Percentiles rank a stretch among this genome's conserved stretches.
These are phyloP conservation scores for Odontesthes bonariensis DNA, from an alignment of 2,113 vertebrate genomes.

Conservation along the genomic window DNA sequence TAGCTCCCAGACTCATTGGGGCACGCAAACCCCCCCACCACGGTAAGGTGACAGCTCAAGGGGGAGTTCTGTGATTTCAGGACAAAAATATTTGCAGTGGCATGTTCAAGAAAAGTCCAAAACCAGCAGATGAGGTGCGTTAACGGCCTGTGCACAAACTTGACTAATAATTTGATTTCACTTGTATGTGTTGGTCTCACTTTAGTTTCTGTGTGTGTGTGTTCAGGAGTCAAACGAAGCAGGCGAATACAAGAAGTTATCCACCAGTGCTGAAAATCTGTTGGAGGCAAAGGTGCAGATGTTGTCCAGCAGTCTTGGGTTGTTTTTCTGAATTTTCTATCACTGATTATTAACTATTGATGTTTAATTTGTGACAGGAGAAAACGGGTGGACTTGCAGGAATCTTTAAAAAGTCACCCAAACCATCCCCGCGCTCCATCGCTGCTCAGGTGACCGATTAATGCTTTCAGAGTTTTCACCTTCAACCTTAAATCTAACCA, in stretches of 20 bases:
- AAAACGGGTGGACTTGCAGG: slow-evolving; percentile 58
- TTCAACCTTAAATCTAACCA: too few relatives aligned
- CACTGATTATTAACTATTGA: background rate
- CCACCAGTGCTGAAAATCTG: slow-evolving; percentile 51
- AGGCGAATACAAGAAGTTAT: slow-evolving; percentile 21
- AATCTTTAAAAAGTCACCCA: slow-evolving; percentile 68
- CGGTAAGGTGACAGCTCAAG: too few relatives aligned
- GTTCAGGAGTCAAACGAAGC: slow-evolving; percentile 33
- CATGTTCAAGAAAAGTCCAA: slow-evolving; percentile 65
- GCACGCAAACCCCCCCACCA: too few relatives aligned
- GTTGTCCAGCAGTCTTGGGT: background rate
- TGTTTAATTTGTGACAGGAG: slow-evolving; percentile 50
- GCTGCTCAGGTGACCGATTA: slow-evolving; percentile 44
- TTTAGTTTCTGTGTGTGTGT: background rate
- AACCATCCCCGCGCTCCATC: slow-evolving; percentile 28
- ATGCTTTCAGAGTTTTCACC: too few relatives aligned
- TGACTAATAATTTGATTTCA: background rate
- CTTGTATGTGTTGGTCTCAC: background rate
- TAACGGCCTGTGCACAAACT: background rate
- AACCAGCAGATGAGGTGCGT: slow-evolving; percentile 60
- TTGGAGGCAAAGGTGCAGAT: slow-evolving; percentile 52
- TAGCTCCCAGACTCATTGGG: too few relatives aligned
- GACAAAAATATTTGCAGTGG: slow-evolving; percentile 65
- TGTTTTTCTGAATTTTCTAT: background rate
- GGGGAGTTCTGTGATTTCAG: slow-evolving; percentile 44